These are phyloP conservation scores for Sterrhoptilus dennistouni DNA, from an alignment of 2,113 vertebrate genomes.

Conservation along the genomic window DNA sequence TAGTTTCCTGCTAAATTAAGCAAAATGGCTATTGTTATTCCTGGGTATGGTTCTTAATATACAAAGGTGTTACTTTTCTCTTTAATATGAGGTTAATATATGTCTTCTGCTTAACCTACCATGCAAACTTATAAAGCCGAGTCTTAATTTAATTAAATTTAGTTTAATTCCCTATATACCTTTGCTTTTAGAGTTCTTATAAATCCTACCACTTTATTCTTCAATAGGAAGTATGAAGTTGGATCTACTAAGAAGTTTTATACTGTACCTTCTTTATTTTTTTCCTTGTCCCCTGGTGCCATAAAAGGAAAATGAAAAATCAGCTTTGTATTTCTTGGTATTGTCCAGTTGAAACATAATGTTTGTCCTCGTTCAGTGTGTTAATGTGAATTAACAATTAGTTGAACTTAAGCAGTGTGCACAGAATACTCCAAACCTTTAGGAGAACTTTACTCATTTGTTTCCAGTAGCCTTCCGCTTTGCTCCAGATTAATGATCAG, in stretches of 20 bases:
- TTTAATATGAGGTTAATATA: not conserved
- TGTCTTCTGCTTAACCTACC: not conserved
- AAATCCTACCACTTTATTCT: not conserved
- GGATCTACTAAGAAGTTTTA: not conserved
- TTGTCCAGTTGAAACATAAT: not conserved
- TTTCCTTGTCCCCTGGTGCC: not conserved
- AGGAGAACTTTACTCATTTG: not conserved
- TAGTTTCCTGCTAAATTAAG: not conserved
- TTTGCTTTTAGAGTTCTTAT: not conserved
- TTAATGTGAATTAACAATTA: not conserved
- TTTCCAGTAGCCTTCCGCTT: not conserved
- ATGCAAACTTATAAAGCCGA: not conserved
- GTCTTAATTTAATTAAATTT: constrained; percentile 12
- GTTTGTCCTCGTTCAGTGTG: not conserved
- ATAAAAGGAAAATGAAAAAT: not conserved
- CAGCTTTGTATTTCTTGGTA: not conserved
- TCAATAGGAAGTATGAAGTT: not conserved
- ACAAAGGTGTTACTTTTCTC: not conserved
- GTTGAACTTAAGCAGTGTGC: not conserved
- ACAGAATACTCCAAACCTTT: not conserved
- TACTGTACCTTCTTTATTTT: not conserved
- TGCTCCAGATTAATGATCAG: not conserved
- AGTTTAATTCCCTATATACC: not conserved
- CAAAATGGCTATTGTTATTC: not conserved
- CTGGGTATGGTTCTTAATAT: not conserved